A percentile compares a stretch with the other conserved stretches of the same genome.
Conservation (phyloP, 2,113 vertebrate species). For the Dipodomys ordii region DNA sequence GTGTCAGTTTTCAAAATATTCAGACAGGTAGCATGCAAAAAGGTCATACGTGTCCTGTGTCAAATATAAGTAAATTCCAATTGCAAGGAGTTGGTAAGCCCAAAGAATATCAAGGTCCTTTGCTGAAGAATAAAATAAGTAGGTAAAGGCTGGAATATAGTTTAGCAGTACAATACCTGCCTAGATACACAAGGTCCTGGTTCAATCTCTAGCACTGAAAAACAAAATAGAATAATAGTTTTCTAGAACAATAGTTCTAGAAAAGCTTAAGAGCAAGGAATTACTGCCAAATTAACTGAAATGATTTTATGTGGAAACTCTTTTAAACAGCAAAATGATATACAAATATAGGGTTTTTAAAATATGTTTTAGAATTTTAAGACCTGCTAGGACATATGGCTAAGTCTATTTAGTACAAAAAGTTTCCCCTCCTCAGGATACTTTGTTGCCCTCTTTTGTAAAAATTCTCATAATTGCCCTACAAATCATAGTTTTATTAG, state of each 20-base stretch:
- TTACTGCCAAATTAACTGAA: background rate
- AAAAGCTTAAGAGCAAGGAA: conserved; percentile 28
- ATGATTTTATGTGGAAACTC: background rate
- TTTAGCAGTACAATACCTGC: background rate
- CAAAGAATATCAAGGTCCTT: background rate
- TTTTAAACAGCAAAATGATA: conserved; percentile 12
- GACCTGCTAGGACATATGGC: background rate
- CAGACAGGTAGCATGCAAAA: background rate
- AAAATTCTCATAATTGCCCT: background rate
- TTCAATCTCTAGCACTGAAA: no score
- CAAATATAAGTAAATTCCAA: background rate
- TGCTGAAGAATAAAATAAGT: conserved; percentile 4
- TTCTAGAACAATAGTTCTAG: background rate
- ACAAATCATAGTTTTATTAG: background rate
- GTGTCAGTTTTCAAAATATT: background rate
- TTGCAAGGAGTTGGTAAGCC: background rate
- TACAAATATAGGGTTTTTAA: background rate
- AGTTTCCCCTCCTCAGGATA: conserved; percentile 20
- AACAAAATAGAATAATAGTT: background rate
- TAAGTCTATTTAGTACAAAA: conserved; percentile 4
- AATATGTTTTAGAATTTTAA: conserved; percentile 12
- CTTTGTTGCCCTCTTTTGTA: background rate
- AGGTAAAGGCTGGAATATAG: background rate
- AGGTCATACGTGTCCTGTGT: background rate
- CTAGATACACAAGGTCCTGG: background rate